A percentile compares a stretch with the other conserved stretches of the same genome.
Evolutionary conservation across 2,888 invertebrate species (phyloP).

Genomic region (Chelonus formosanus): DNA sequence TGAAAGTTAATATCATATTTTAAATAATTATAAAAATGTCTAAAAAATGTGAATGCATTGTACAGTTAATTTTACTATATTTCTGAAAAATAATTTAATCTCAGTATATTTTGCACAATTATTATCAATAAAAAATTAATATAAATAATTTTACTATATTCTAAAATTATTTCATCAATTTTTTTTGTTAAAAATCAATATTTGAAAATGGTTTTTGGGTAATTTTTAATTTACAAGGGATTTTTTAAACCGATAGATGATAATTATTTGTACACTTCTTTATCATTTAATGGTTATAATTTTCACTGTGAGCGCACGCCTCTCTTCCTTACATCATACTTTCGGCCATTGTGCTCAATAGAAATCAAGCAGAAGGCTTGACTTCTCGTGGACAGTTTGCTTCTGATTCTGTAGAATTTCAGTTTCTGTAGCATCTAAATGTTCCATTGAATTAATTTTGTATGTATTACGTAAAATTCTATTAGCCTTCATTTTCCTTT

Average conservation of each 20-base stretch:
- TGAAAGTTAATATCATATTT: background rate
- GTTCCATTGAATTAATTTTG: too few relatives aligned
- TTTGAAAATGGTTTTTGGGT: too few relatives aligned
- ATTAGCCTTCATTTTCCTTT: conserved; percentile 13
- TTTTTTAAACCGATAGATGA: too few relatives aligned
- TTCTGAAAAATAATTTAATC: conserved; percentile 12
- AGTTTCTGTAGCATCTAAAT: background rate
- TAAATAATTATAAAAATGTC: background rate
- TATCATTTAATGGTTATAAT: too few relatives aligned
- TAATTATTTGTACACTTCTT: too few relatives aligned
- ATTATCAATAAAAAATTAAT: conserved; percentile 23
- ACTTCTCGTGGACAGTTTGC: too few relatives aligned
- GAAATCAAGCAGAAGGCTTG: too few relatives aligned
- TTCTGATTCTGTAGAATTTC: too few relatives aligned
- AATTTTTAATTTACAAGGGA: too few relatives aligned
- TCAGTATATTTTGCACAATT: conserved; percentile 24
- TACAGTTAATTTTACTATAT: background rate
- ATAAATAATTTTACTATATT: conserved; percentile 21
- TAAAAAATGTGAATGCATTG: background rate
- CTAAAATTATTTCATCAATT: conserved; percentile 11
- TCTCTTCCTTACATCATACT: too few relatives aligned
- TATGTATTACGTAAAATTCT: background rate
- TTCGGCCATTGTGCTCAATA: background rate
- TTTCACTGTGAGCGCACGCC: too few relatives aligned
- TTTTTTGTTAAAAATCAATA: background rate